Conservation (phyloP, 2,113 vertebrate genomes). For the Leptobrachium leishanense region DNA sequence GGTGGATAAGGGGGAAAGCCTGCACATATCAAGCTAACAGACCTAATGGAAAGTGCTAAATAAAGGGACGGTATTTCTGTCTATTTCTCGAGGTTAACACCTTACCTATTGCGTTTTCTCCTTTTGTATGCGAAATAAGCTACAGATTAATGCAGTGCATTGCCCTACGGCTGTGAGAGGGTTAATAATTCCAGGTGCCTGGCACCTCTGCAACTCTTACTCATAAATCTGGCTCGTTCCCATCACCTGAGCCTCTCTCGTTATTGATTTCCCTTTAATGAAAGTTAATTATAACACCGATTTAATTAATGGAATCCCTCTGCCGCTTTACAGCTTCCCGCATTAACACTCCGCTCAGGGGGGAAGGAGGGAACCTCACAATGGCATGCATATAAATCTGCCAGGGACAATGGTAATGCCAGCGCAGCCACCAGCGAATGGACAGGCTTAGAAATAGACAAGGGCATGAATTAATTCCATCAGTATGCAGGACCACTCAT, state of each 20-base stretch:
- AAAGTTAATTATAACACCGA: slow-evolving; percentile 77
- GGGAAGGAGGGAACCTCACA: slow-evolving; percentile 49
- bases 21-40: slow-evolving; percentile 16
- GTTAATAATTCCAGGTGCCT: slow-evolving; percentile 55
- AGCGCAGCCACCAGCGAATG: slow-evolving; percentile 52
- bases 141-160: neutral
- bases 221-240: slow-evolving; percentile 42
- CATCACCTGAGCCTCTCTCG: slow-evolving; percentile 55
- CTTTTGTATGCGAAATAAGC: neutral
- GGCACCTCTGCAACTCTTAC: slow-evolving; percentile 24
- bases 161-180: slow-evolving; percentile 62
- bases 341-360: slow-evolving; percentile 59
- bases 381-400: slow-evolving; percentile 67
- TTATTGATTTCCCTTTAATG: slow-evolving; percentile 77
- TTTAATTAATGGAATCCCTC: slow-evolving; percentile 75
- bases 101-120: neutral
- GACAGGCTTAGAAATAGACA: slow-evolving; percentile 45
- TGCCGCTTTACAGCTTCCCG: slow-evolving; percentile 71
- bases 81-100: slow-evolving; percentile 5
- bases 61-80: neutral
- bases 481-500: slow-evolving; percentile 24
- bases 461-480: slow-evolving; percentile 28
- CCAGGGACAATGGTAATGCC: slow-evolving; percentile 16
- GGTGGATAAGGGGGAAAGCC: neutral
- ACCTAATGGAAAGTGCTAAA: slow-evolving; percentile 7